Evolutionary conservation across 2,888 invertebrate genomes (phyloP).

Genomic region (Anodontia alba): DNA sequence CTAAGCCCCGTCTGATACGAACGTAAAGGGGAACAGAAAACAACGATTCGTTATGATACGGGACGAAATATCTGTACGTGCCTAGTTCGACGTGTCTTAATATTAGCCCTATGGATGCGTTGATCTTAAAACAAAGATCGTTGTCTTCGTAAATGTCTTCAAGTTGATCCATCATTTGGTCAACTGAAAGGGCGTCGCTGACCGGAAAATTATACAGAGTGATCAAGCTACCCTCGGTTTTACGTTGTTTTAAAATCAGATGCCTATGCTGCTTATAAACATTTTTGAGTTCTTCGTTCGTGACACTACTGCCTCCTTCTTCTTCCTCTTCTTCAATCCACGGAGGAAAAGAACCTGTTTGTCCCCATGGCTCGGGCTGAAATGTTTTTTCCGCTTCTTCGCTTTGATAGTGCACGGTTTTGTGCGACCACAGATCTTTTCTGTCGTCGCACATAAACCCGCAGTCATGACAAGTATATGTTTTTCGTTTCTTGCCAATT

Average conservation of each 20-base stretch:
- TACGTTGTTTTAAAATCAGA: background rate
- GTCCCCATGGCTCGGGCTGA: background rate
- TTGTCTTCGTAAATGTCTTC: constrained; percentile 18
- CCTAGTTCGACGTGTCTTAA: background rate
- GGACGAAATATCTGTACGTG: constrained; percentile 29
- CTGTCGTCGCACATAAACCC: background rate
- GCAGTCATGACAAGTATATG: background rate
- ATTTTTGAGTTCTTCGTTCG: too few species aligned
- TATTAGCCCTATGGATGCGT: too few species aligned
- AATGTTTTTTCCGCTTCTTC: background rate
- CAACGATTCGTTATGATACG: too few species aligned
- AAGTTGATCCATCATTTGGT: too few species aligned
- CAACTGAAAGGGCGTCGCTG: too few species aligned
- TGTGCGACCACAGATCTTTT: too few species aligned
- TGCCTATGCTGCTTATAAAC: background rate
- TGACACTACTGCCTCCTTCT: background rate
- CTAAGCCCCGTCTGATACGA: constrained; percentile 14
- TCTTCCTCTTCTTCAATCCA: too few species aligned
- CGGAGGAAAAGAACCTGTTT: background rate
- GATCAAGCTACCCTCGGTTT: too few species aligned
- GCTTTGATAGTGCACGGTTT: background rate
- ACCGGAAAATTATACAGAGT: too few species aligned
- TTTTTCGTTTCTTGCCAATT: background rate
- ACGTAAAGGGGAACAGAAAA: constrained; percentile 28
- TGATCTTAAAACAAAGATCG: too few species aligned